phyloP scores from a whole-genome alignment of 1,140 invertebrate species.

The Neocloeon triangulifer region DNA sequence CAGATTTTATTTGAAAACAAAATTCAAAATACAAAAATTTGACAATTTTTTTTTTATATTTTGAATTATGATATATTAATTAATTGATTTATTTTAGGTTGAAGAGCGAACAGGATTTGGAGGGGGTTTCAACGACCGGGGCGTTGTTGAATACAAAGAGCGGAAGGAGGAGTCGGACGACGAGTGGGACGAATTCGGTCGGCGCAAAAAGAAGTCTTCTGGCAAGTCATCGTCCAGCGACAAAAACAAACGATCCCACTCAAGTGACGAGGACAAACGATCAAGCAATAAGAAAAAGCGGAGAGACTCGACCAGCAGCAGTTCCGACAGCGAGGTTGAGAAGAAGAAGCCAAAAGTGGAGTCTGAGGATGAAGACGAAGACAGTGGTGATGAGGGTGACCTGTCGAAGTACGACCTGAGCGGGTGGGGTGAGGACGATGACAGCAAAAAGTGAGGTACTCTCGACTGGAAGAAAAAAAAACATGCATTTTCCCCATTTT shows the following conservation, averaged over 20 bases:
- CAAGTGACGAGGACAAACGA: no score
- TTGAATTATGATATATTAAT: background rate
- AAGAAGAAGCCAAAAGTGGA: constrained; percentile 1
- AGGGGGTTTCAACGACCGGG: constrained; percentile 82
- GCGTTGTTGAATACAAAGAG: constrained; percentile 79
- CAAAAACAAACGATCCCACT: no score
- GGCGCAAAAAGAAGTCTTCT: no score
- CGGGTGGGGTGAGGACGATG: constrained; percentile 35
- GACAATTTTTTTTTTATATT: constrained; percentile 6
- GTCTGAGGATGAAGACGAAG: constrained; percentile 53
- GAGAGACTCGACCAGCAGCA: no score
- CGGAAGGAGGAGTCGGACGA: constrained; percentile 59
- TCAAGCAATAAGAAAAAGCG: no score
- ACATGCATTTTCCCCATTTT: no score
- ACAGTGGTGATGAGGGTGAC: no score
- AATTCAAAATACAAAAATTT: constrained; percentile 14
- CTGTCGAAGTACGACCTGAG: constrained; percentile 62
- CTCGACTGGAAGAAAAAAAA: no score
- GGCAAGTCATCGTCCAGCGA: no score
- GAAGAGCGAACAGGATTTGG: constrained; percentile 60
- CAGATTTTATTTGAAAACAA: no score
- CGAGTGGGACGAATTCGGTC: no score
- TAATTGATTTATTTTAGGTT: constrained; percentile 20
- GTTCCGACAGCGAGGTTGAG: no score
- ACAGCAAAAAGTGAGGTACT: constrained; percentile 7